phyloP scores from a whole-genome alignment of 1,140 invertebrate species.

The Drosophila auraria region DNA sequence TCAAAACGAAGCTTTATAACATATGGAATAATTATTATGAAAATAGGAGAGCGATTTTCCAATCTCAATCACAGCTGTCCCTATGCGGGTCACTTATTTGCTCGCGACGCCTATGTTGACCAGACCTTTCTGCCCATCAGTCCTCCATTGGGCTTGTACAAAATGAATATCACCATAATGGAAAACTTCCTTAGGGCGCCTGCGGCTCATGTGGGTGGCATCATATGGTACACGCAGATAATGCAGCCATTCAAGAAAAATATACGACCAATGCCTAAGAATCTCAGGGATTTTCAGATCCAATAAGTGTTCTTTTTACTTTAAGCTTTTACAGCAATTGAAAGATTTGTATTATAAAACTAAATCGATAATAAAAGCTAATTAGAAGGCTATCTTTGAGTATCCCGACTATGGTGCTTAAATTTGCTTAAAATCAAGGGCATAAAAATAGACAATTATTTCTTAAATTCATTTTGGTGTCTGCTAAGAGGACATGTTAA shows the following conservation, averaged over 20 bases:
- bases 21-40: constrained; percentile 17
- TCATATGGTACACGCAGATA: constrained; percentile 28
- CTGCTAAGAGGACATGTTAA: too few relatives aligned
- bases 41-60: not conserved
- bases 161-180: constrained; percentile 11
- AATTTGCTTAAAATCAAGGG: not conserved
- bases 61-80: constrained; percentile 58
- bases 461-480: too few relatives aligned
- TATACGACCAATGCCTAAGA: not conserved
- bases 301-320: not conserved
- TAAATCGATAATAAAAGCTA: not conserved
- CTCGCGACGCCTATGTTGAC: constrained; percentile 24
- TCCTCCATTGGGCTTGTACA: constrained; percentile 36
- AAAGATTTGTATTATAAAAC: not conserved
- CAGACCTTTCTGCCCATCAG: constrained; percentile 10
- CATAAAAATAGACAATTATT: too few relatives aligned
- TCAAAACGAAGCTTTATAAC: constrained; percentile 12
- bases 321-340: too few relatives aligned
- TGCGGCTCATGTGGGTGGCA: constrained; percentile 4
- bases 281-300: not conserved
- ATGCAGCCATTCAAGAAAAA: constrained; percentile 21
- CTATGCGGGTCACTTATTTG: constrained; percentile 20
- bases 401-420: too few relatives aligned
- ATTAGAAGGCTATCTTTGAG: not conserved
- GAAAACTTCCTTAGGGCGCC: not conserved